These are phyloP conservation scores for Dasypogon diadema DNA, from an alignment of 2,888 invertebrate genomes.

Conservation along the genomic window DNA sequence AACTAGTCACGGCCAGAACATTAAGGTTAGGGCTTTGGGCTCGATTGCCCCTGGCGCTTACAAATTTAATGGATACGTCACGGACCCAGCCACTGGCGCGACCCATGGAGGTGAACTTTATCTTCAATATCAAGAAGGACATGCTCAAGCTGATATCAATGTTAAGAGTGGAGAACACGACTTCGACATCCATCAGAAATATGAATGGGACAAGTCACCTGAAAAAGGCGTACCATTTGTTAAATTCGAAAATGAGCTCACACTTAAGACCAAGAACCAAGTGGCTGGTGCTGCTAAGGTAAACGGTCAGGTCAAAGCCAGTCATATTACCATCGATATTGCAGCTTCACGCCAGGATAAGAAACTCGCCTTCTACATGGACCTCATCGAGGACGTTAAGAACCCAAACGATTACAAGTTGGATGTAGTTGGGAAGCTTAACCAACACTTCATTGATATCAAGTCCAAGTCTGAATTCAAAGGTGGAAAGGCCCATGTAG, in stretches of 20 bases:
- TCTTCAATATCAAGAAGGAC: conserved; percentile 56
- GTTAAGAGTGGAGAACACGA: conserved; percentile 59
- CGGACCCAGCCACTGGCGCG: conserved; percentile 60
- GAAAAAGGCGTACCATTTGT: neutral
- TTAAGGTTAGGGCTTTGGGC: conserved; percentile 58
- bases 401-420: conserved; percentile 70
- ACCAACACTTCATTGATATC: conserved; percentile 63
- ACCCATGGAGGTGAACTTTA: conserved; percentile 61
- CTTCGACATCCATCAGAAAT: neutral
- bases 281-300: conserved; percentile 61
- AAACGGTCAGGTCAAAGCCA: conserved; percentile 73
- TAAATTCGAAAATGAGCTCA: conserved; percentile 56
- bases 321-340: conserved; percentile 72
- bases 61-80: conserved; percentile 61
- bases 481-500: conserved; percentile 62
- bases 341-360: conserved; percentile 73
- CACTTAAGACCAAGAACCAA: conserved; percentile 52
- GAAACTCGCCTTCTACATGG: conserved; percentile 70
- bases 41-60: conserved; percentile 53
- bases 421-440: conserved; percentile 72
- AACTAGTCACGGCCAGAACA: conserved; percentile 56
- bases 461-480: conserved; percentile 63
- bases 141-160: conserved; percentile 54
- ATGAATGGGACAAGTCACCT: conserved; percentile 1
- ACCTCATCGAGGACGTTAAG: conserved; percentile 67